A percentile compares a stretch with the other conserved stretches of the same genome.
Evolutionary conservation across 2,797 vertebrate species (phyloP).

Genomic region (Euthynnus affinis): DNA sequence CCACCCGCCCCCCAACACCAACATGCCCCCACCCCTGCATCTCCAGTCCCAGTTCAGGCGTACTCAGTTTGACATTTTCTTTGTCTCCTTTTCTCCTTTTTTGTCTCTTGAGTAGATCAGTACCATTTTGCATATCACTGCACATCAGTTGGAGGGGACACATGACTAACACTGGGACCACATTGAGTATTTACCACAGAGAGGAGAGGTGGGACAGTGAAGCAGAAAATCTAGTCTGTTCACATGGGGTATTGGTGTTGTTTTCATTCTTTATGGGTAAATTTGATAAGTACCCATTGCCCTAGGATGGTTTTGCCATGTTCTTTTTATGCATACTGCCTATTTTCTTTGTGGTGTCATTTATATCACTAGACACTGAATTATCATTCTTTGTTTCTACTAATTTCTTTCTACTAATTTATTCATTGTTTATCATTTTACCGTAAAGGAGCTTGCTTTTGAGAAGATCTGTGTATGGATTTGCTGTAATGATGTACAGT

Average conservation of each 20-base stretch:
- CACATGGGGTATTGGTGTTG: conserved; percentile 46
- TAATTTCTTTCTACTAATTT: not conserved
- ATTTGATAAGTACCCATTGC: conserved; percentile 24
- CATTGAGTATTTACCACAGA: conserved; percentile 68
- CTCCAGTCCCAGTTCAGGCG: conserved; percentile 57
- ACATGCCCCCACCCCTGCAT: conserved; percentile 38
- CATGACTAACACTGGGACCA: conserved; percentile 66
- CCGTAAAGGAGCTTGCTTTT: not conserved
- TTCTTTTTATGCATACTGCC: not conserved
- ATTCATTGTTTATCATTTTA: not conserved
- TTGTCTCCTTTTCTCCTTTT: conserved; percentile 74
- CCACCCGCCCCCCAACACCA: conserved; percentile 37
- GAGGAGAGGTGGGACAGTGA: conserved; percentile 36
- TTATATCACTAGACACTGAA: conserved; percentile 10
- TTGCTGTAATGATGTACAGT: not conserved
- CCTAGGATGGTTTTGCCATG: not conserved
- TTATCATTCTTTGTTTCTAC: not conserved
- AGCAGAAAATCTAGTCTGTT: conserved; percentile 54
- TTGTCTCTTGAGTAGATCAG: conserved; percentile 68
- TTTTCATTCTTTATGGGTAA: conserved; percentile 51
- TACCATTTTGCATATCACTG: conserved; percentile 80
- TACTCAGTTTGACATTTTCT: conserved; percentile 80
- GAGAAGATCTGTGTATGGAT: not conserved
- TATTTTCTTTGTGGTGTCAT: conserved; percentile 20
- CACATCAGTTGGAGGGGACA: conserved; percentile 66